Evolutionary conservation across 2,797 vertebrate genomes (phyloP).

Genomic region (Lycodopsis pacificus): DNA sequence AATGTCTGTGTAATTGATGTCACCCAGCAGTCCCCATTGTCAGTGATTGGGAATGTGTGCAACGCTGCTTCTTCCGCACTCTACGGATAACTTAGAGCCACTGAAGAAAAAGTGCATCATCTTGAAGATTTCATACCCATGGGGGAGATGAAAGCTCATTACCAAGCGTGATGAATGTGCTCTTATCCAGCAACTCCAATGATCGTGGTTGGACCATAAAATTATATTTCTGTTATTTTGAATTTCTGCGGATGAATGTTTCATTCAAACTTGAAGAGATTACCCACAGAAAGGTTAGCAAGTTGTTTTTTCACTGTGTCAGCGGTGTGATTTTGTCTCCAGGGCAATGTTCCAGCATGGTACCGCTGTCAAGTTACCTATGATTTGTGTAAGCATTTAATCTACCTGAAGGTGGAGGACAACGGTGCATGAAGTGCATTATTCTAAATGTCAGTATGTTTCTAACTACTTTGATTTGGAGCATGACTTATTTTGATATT

Average conservation of each 20-base stretch:
- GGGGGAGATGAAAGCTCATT: conserved; percentile 51
- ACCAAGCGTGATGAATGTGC: conserved; percentile 57
- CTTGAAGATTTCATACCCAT: conserved; percentile 49
- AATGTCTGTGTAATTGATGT: conserved; percentile 70
- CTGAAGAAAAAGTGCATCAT: conserved; percentile 49
- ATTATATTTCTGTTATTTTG: conserved; percentile 45
- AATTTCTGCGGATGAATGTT: conserved; percentile 46
- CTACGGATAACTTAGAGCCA: conserved; percentile 59
- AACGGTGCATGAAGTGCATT: conserved; percentile 41
- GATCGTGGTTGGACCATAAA: conserved; percentile 39
- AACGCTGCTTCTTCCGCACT: conserved; percentile 49
- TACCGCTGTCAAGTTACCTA: conserved; percentile 32
- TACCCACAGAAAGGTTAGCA: conserved; percentile 16
- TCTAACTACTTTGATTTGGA: conserved; percentile 34
- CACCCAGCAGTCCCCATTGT: conserved; percentile 59
- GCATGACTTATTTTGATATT: conserved; percentile 46
- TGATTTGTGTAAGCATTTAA: conserved; percentile 56
- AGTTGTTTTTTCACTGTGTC: conserved; percentile 20
- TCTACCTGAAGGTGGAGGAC: conserved; percentile 30
- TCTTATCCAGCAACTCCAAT: conserved; percentile 39
- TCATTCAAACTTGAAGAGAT: conserved; percentile 32
- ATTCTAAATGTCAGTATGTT: conserved; percentile 61
- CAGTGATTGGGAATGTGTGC: conserved; percentile 61
- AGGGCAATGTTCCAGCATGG: conserved; percentile 52
- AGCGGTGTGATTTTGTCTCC: conserved; percentile 27